Conservation (phyloP, 2,888 invertebrate genomes). For the Lacanobia wlatinum region DNA sequence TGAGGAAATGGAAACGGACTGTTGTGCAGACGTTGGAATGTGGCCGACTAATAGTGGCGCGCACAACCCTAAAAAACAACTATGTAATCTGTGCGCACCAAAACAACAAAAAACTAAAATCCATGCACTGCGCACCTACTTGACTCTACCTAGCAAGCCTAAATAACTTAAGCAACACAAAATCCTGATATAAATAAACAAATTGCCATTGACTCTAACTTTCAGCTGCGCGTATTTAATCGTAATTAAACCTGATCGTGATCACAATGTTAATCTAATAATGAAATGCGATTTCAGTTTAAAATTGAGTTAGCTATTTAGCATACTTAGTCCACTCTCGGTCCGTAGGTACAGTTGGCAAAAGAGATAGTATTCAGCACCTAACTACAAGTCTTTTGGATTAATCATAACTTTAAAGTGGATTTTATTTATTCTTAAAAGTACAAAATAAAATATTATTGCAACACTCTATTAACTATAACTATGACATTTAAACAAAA, state of each 20-base stretch:
- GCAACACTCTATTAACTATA: too few relatives aligned
- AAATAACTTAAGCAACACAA: conserved; percentile 7
- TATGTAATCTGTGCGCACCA: too few relatives aligned
- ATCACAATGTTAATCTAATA: conserved; percentile 14
- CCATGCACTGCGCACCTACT: too few relatives aligned
- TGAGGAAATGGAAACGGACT: too few relatives aligned
- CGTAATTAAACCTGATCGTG: conserved; percentile 36
- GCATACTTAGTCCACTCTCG: not conserved
- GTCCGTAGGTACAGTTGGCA: not conserved
- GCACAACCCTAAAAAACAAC: too few relatives aligned
- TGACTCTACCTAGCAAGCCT: not conserved
- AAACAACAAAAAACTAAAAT: too few relatives aligned
- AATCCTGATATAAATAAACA: conserved; percentile 17
- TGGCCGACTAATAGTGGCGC: too few relatives aligned
- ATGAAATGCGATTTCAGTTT: not conserved
- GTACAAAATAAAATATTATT: too few relatives aligned
- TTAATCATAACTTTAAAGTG: too few relatives aligned
- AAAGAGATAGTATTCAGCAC: not conserved
- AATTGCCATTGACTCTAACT: conserved; percentile 22
- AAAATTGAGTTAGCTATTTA: not conserved
- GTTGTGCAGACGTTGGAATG: too few relatives aligned
- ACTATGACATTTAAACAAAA: not conserved
- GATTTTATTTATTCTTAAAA: too few relatives aligned
- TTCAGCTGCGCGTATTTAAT: conserved; percentile 15
- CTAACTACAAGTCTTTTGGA: not conserved